Conservation (phyloP, 2,888 invertebrate genomes). For the Hesperia comma region DNA sequence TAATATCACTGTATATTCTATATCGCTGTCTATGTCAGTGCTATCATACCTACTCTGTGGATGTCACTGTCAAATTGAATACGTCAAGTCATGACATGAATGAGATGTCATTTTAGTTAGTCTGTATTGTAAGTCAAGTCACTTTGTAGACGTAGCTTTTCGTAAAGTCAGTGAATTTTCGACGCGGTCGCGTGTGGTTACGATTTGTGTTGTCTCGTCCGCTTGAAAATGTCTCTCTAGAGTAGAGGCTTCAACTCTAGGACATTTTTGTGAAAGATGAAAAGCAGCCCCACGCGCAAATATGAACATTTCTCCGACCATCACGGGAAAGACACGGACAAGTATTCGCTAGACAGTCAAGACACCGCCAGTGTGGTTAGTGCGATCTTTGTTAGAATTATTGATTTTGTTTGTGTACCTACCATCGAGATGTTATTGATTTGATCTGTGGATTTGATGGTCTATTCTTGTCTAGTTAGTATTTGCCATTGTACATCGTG, state of each 20-base stretch:
- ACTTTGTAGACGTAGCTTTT: not conserved
- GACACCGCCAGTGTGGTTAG: constrained; percentile 82
- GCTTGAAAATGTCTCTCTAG: constrained; percentile 71
- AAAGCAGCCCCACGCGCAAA: constrained; percentile 80
- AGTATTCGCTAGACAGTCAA: constrained; percentile 80
- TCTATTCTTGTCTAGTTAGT: constrained; percentile 53
- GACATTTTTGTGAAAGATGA: constrained; percentile 76
- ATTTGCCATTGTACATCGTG: constrained; percentile 38
- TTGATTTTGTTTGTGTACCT: constrained; percentile 79
- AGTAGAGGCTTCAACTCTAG: constrained; percentile 64
- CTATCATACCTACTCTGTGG: too few species aligned
- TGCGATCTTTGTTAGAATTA: constrained; percentile 63
- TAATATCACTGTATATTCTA: not conserved
- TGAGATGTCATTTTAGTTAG: constrained; percentile 14
- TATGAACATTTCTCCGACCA: constrained; percentile 80
- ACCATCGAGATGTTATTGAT: constrained; percentile 73
- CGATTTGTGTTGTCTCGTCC: constrained; percentile 63
- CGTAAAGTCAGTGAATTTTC: constrained; percentile 58
- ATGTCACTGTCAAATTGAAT: too few species aligned
- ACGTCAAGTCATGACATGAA: not conserved
- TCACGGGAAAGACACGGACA: constrained; percentile 77
- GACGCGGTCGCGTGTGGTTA: constrained; percentile 46
- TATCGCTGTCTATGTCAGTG: too few species aligned
- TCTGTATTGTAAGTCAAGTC: too few species aligned
- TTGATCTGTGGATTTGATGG: too few species aligned